Evolutionary conservation across 2,797 vertebrate species (phyloP).

Genomic region (Sorex maritimensis): DNA sequence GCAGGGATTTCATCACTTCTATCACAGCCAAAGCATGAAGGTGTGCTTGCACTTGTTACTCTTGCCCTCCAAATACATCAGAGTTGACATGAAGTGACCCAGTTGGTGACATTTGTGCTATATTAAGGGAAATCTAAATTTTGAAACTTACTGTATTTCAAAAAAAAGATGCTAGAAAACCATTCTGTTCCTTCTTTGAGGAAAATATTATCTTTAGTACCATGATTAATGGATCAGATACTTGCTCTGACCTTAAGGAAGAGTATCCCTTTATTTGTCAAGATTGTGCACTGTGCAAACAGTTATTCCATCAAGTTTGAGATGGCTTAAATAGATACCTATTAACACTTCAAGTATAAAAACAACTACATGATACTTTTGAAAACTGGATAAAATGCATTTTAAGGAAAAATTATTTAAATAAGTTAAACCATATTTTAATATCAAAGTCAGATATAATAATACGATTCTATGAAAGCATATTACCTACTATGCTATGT

Average conservation of each 20-base stretch:
- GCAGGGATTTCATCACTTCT: background rate
- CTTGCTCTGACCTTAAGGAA: background rate
- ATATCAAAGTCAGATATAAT: slow-evolving; percentile 1
- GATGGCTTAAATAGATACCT: background rate
- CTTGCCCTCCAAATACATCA: background rate
- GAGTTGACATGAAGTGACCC: background rate
- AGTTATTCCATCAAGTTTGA: background rate
- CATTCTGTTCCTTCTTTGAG: background rate
- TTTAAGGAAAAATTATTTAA: too few species aligned
- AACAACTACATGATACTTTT: too few species aligned
- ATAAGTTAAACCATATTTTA: background rate
- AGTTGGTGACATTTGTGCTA: background rate
- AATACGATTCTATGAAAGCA: background rate
- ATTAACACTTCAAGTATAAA: too few species aligned
- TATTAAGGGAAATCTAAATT: background rate
- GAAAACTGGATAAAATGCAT: too few species aligned
- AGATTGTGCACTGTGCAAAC: background rate
- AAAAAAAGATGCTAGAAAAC: background rate
- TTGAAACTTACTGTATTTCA: background rate
- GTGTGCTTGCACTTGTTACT: background rate
- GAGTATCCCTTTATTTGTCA: background rate
- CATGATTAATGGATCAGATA: background rate
- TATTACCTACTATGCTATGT: background rate
- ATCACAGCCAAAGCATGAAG: background rate
- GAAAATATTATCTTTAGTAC: background rate